Base-by-base conservation (phyloP, 2,888 invertebrate genomes). In the Allacma fusca region DNA sequence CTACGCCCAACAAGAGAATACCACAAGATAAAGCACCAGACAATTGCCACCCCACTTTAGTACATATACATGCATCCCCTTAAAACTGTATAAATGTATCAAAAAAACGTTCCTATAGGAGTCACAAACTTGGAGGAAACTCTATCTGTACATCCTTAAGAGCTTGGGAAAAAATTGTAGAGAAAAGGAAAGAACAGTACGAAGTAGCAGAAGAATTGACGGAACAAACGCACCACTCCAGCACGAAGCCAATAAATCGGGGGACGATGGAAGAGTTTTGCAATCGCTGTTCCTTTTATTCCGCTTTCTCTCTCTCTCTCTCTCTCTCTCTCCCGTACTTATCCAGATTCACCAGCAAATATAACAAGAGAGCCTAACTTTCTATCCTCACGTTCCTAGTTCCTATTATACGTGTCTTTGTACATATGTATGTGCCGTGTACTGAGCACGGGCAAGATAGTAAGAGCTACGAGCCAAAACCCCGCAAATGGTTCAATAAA, bases 231-330 rank as follows among this genome's bases (percentile, higher is more conserved):
- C 9, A 73, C 73, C 80, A 78, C 80, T 80, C 76, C 78, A 76
- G 78, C 80, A 80, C 80, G 78, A 76, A 80, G 80, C 80, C 80
- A 80, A 80, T 80, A 80, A 80, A 78, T 80, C 78, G 72, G 57
- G 59, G 72, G 72, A 72, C 21, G 59, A 77, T 73, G 29, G 21
- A 19, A 67, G 26, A 50, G 68, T 44, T 59, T 75, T 7, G 68
- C 44, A 43, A 65, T 40, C 71, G 43, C 34, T 69, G 28, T 69
- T 67, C 67, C 67, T 70, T 67, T 74, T 57, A 29, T 29, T 40
- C 40, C 40, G 5, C 72, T 71, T 26, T 40, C n/a, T n/a, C n/a
- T n/a, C n/a, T n/a, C n/a, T n/a, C n/a, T n/a, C n/a, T n/a, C n/a
- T 23, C 12, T 62, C 12, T 62, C 2, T 26, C 24, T 65, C 28